Percentiles rank a stretch among this genome's conserved stretches.
Conservation (phyloP, 2,888 invertebrate genomes). For the Lamproptera curius region DNA sequence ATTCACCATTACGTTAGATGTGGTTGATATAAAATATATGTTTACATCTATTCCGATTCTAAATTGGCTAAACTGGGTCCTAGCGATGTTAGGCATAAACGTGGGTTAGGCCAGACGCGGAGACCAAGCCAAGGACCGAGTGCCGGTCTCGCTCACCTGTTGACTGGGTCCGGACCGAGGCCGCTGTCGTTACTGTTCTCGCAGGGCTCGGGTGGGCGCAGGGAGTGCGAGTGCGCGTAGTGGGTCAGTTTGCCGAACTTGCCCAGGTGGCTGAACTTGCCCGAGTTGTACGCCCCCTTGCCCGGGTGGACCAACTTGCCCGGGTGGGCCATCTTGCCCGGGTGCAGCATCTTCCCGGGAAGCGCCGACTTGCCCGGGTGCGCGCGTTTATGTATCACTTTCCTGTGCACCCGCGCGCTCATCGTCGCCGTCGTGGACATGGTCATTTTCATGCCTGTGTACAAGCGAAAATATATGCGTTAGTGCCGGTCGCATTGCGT, state of each 20-base stretch:
- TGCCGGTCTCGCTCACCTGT: conserved; percentile 53
- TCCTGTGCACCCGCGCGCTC: conserved; percentile 82
- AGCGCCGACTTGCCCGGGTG: conserved; percentile 68
- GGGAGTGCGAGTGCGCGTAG: conserved; percentile 66
- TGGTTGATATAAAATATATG: too few species aligned
- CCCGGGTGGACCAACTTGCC: conserved; percentile 50
- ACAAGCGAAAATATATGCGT: conserved; percentile 46
- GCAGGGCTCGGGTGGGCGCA: conserved; percentile 80
- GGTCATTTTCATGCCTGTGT: conserved; percentile 85
- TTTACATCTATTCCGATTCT: too few species aligned
- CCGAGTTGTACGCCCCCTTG: conserved; percentile 44
- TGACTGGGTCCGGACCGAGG: conserved; percentile 85
- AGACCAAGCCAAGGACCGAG: too few species aligned
- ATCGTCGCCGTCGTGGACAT: conserved; percentile 83
- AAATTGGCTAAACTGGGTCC: too few species aligned
- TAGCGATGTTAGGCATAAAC: not conserved
- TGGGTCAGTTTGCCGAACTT: conserved; percentile 62
- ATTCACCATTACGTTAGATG: too few species aligned
- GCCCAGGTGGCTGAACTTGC: conserved; percentile 49
- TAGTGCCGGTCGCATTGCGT: conserved; percentile 17
- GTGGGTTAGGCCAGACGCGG: not conserved
- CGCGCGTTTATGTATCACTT: conserved; percentile 81
- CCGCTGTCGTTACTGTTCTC: conserved; percentile 95
- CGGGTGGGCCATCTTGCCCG: conserved; percentile 59
- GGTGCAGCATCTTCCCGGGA: conserved; percentile 69